These are phyloP conservation scores for Ahaetulla prasina DNA, from an alignment of 2,113 vertebrate genomes.

Conservation along the genomic window DNA sequence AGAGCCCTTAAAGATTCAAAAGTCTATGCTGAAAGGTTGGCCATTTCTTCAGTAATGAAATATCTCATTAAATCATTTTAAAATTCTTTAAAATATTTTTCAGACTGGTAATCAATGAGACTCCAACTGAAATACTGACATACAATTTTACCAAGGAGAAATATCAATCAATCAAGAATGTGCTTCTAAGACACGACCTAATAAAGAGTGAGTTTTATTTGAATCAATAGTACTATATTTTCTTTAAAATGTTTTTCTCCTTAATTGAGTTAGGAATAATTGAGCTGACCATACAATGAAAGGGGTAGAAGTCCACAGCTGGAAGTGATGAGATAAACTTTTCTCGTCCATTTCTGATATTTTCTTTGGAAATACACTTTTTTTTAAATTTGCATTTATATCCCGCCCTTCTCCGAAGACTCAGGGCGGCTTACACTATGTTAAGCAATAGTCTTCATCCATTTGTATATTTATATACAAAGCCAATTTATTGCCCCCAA, in stretches of 20 bases:
- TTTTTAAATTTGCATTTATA: too few species aligned
- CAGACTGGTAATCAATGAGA: not conserved
- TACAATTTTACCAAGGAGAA: not conserved
- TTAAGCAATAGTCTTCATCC: too few species aligned
- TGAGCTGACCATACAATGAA: not conserved
- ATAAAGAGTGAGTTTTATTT: not conserved
- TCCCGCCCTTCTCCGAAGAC: too few species aligned
- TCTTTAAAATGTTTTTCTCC: not conserved
- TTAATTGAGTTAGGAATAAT: not conserved
- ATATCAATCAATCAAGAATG: not conserved
- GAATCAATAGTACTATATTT: not conserved
- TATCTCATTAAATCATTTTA: constrained; percentile 1
- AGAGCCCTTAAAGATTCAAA: not conserved
- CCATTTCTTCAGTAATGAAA: not conserved
- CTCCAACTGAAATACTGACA: not conserved
- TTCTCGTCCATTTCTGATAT: not conserved
- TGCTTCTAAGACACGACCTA: not conserved
- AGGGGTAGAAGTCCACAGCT: not conserved
- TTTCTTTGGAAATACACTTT: not conserved
- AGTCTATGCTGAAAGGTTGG: not conserved
- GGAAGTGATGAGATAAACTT: not conserved
- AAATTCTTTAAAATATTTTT: not conserved
- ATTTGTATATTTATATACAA: too few species aligned
- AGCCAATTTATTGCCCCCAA: too few species aligned
- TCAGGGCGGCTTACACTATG: too few species aligned